Evolutionary conservation across 2,797 vertebrate species (phyloP), one percentile per base, ranked within the genome.

Genomic region (Salarias fasciatus): DNA sequence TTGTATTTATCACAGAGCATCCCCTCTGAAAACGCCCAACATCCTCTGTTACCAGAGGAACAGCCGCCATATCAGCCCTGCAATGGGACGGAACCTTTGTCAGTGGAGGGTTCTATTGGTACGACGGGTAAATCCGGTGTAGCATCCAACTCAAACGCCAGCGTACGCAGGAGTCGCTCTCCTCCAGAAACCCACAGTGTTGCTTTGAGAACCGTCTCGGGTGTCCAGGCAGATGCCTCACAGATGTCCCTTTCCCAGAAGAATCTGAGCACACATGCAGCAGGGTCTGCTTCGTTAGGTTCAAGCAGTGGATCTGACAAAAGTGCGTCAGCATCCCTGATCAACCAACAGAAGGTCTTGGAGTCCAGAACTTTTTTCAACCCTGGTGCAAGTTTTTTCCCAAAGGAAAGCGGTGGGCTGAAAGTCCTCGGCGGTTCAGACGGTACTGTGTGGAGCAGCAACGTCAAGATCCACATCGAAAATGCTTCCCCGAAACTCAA

Each of bases 401-500:
- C 61, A 4, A 77, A 66, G 36, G 57, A 71, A 13, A 53, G 40
- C 24, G 48, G 59, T 12, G 75, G 44, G 11, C 53, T 62, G 1
- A 89, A 83, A 44, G n/a, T 43, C 2, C 29, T 60, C 2, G 69
- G 73, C 44, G 91, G 91, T 35, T 89, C 91, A 53, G 89, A 86
- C 62, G 59, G 62, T 5, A 52, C 89, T 41, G 70, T 82, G 31
- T 89, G 86, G 63, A 84, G 69, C 30, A 78, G 86, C 5, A 77
- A 76, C 56, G 84, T 92, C 40, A 89, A 88, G 5, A 79, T 91
- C 48, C 79, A 86, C 52, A 86, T 79, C 64, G 92, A 92, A 71
- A 75, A 77, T 5, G 83, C 51, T 44, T 38, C 87, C 24, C 88
- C 93, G 30, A 95, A 93, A 85, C 80, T 95, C 8, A 96, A 92